Conservation (phyloP, 2,888 invertebrate species). For the Ceriagrion tenellum region DNA sequence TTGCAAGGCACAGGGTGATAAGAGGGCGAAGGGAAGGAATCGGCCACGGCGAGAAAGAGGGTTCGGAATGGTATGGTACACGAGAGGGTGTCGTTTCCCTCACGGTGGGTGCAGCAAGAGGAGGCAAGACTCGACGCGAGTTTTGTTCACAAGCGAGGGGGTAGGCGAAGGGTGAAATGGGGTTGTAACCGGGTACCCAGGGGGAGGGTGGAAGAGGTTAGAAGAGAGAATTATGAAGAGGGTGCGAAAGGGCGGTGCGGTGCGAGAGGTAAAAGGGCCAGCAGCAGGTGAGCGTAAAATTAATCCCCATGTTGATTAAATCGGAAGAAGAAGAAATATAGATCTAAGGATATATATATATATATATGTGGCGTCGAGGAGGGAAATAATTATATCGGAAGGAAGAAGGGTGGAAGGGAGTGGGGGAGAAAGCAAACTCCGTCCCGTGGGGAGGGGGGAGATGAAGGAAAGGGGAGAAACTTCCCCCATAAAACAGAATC, state of each 20-base stretch:
- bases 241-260: not conserved
- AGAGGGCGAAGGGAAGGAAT: too few species aligned
- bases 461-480: not conserved
- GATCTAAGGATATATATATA: conserved; percentile 38
- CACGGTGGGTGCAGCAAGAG: not conserved
- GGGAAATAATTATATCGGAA: conserved; percentile 63
- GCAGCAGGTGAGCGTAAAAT: conserved; percentile 65
- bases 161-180: not conserved
- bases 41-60: not conserved
- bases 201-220: not conserved
- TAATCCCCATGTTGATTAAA: conserved; percentile 67
- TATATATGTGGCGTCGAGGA: not conserved
- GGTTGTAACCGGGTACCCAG: not conserved
- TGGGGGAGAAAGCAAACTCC: not conserved
- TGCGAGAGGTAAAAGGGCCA: conserved; percentile 38
- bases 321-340: conserved; percentile 59
- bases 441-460: not conserved
- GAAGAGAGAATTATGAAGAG: not conserved
- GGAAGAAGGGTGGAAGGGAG: not conserved
- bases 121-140: not conserved
- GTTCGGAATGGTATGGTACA: not conserved
- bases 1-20: not conserved
- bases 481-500: conserved; percentile 54
- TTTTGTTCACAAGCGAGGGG: not conserved
- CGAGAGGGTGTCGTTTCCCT: not conserved